Conservation (phyloP, 2,888 invertebrate genomes). For the Dryococelus australis region DNA sequence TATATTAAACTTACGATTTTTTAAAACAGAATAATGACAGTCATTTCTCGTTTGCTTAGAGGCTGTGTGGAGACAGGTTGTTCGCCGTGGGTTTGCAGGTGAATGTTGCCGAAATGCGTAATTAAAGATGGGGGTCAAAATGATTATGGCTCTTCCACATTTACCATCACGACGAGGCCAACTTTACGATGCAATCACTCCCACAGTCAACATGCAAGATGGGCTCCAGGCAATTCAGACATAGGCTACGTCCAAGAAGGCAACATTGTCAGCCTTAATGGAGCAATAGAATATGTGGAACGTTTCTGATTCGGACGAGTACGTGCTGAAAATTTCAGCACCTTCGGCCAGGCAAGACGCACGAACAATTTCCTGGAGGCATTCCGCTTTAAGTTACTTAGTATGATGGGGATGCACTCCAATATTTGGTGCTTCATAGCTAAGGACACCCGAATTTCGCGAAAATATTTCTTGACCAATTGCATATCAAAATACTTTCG, state of each 20-base stretch:
- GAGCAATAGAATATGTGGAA: background rate
- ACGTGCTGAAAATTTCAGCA: background rate
- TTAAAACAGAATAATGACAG: too few relatives aligned
- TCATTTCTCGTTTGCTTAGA: too few relatives aligned
- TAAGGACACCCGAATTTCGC: too few relatives aligned
- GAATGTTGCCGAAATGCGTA: background rate
- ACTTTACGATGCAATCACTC: background rate
- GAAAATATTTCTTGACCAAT: too few relatives aligned
- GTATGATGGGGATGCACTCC: background rate
- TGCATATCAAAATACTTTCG: too few relatives aligned
- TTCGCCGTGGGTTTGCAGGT: background rate
- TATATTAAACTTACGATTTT: too few relatives aligned
- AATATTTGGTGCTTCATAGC: background rate
- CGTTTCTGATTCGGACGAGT: background rate
- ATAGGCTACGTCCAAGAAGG: background rate
- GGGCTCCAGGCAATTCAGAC: background rate
- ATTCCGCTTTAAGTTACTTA: background rate
- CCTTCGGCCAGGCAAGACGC: background rate
- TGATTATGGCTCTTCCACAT: background rate
- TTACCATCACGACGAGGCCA: background rate
- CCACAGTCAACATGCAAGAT: background rate
- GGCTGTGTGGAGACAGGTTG: background rate
- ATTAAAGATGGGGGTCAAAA: background rate
- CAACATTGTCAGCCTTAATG: background rate
- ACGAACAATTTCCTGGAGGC: background rate